Conservation (phyloP, 2,888 invertebrate genomes). For the Zhuqinia jingwanae region DNA sequence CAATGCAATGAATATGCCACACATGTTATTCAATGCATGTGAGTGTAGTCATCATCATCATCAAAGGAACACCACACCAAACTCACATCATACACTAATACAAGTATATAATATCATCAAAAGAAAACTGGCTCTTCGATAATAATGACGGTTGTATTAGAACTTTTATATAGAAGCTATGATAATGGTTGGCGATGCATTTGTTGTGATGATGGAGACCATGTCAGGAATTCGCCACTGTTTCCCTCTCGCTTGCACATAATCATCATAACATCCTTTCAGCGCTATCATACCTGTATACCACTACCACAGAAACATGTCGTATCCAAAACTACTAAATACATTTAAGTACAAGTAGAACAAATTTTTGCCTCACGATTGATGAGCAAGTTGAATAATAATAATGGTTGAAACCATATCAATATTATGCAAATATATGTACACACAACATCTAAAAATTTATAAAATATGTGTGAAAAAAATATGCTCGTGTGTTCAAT, state of each 20-base stretch:
- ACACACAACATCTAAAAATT: background rate
- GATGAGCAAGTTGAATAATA: background rate
- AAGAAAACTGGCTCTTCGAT: conserved; percentile 48
- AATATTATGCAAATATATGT: background rate
- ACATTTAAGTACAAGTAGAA: background rate
- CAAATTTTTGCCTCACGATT: background rate
- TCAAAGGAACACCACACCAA: background rate
- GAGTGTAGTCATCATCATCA: background rate
- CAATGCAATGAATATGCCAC: conserved; percentile 59
- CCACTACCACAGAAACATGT: background rate
- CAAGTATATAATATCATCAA: background rate
- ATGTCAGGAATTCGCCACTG: conserved; percentile 55
- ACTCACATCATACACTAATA: background rate
- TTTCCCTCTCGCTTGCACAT: background rate
- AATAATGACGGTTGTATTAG: conserved; percentile 65
- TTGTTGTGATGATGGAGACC: conserved; percentile 23
- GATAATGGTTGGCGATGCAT: conserved; percentile 43
- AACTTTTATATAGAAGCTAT: conserved; percentile 12
- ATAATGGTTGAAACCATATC: background rate
- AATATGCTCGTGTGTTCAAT: background rate
- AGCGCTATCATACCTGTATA: background rate
- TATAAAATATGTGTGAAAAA: background rate
- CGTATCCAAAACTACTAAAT: background rate
- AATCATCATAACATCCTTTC: background rate
- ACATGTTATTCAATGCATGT: conserved; percentile 41